phyloP scores from a whole-genome alignment of 2,888 invertebrate species.

The Dioctria rufipes region DNA sequence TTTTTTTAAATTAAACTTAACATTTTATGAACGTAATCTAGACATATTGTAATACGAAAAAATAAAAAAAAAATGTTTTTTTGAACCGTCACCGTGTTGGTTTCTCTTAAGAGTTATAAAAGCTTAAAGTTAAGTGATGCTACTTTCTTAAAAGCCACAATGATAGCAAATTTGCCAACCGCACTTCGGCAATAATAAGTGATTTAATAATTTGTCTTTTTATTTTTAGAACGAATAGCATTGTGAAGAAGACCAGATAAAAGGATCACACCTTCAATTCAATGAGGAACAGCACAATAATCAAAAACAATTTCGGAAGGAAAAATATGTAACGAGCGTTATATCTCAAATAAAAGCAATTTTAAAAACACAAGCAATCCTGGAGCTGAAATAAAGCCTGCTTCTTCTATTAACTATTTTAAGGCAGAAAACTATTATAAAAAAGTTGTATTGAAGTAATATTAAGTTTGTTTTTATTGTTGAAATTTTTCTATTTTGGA shows the following conservation, averaged over 20 bases:
- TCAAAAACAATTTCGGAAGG: neutral
- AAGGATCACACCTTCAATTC: neutral
- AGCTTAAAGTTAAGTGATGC: no score
- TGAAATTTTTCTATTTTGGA: conserved; percentile 28
- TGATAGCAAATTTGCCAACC: no score
- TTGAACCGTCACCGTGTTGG: no score
- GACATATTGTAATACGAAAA: no score
- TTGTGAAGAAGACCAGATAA: conserved; percentile 23
- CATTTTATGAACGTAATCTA: no score
- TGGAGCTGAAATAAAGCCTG: neutral
- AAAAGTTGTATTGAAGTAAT: neutral
- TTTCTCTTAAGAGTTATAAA: no score
- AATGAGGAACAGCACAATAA: neutral
- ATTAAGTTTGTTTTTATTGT: conserved; percentile 37
- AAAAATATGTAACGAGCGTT: neutral
- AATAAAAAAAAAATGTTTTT: no score
- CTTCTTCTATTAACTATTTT: neutral
- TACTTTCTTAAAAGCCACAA: no score
- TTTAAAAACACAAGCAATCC: neutral
- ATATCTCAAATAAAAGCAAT: neutral
- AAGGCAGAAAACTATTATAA: neutral
- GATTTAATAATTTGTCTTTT: neutral
- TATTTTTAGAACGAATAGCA: conserved; percentile 30
- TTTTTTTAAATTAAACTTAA: no score
- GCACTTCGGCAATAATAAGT: neutral